Conservation (phyloP, 2,113 vertebrate species). For the Shinisaurus crocodilurus region DNA sequence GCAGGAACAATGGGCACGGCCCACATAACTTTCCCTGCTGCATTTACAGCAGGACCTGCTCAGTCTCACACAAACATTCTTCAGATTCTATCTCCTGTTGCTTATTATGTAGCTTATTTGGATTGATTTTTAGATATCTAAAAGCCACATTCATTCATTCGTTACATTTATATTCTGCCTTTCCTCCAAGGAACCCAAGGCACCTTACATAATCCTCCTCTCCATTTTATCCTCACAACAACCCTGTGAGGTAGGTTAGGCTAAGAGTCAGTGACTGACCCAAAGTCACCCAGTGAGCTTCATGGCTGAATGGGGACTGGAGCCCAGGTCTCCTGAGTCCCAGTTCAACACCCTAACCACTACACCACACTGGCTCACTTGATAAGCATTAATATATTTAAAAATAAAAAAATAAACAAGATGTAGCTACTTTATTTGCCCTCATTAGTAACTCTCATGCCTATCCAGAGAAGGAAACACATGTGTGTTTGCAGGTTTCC, state of each 20-base stretch:
- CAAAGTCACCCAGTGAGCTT: too few relatives aligned
- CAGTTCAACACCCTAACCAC: too few relatives aligned
- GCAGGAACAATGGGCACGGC: conserved; percentile 6
- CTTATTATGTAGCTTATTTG: background rate
- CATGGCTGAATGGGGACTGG: too few relatives aligned
- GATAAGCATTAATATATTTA: background rate
- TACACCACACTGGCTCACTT: background rate
- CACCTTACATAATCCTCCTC: too few relatives aligned
- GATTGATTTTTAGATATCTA: background rate
- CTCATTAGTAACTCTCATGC: background rate
- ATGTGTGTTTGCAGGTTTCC: background rate
- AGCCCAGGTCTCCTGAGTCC: too few relatives aligned
- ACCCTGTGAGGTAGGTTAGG: too few relatives aligned
- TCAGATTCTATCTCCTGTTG: background rate
- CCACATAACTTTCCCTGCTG: conserved; percentile 15
- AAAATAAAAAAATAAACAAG: background rate
- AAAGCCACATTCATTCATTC: too few relatives aligned
- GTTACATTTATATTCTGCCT: too few relatives aligned
- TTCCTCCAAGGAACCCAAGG: too few relatives aligned
- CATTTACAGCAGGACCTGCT: background rate
- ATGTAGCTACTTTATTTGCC: background rate
- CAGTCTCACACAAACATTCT: background rate
- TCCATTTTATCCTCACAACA: too few relatives aligned
- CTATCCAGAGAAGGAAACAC: background rate
- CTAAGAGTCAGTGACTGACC: too few relatives aligned